These are phyloP conservation scores for Lepus europaeus DNA, from an alignment of 2,113 vertebrate species.

Conservation along the genomic window DNA sequence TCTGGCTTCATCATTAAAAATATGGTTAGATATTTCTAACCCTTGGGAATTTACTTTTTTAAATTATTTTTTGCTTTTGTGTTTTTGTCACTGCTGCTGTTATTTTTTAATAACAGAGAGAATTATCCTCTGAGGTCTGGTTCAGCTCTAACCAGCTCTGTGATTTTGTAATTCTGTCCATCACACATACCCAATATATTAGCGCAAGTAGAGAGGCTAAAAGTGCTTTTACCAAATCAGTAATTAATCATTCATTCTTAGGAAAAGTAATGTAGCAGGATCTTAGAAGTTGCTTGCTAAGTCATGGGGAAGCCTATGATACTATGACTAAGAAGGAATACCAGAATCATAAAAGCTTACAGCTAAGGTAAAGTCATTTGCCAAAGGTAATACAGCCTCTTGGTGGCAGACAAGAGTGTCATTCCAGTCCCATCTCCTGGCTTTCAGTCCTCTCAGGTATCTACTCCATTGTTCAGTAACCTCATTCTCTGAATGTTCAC, in stretches of 20 bases:
- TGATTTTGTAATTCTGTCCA: constrained; percentile 36
- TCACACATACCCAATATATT: neutral
- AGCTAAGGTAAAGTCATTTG: neutral
- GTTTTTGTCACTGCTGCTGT: neutral
- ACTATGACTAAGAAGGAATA: neutral
- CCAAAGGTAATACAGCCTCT: neutral
- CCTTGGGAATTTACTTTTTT: neutral
- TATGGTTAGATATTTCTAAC: neutral
- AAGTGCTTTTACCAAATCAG: constrained; percentile 40
- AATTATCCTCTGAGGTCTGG: neutral
- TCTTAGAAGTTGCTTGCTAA: constrained; percentile 19
- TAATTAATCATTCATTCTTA: constrained; percentile 28
- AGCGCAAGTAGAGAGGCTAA: constrained; percentile 1
- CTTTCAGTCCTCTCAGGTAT: neutral
- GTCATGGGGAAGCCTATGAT: neutral
- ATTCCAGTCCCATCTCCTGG: neutral
- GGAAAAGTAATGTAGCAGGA: neutral
- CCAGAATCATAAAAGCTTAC: constrained; percentile 20
- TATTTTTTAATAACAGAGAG: constrained; percentile 16
- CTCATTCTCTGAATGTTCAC: neutral
- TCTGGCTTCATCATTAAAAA: constrained; percentile 19
- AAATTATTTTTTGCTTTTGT: neutral
- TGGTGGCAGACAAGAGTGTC: neutral
- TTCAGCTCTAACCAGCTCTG: neutral
- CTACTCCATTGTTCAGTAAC: neutral